A percentile compares a stretch with the other conserved stretches of the same genome.
Conservation (phyloP, 2,888 invertebrate genomes). For the Drosophila seclusa region DNA sequence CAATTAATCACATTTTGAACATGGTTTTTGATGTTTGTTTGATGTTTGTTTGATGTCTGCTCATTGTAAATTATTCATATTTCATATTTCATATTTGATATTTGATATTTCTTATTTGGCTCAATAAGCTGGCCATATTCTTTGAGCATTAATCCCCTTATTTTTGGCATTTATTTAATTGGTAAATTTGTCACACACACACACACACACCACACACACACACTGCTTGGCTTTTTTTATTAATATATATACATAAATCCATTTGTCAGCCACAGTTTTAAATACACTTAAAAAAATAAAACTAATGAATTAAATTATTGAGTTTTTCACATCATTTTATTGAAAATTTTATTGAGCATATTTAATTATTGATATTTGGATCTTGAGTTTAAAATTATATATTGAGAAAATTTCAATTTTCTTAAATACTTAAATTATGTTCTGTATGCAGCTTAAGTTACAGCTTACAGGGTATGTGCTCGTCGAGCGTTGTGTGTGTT, state of each 20-base stretch:
- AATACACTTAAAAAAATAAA: slow-evolving; percentile 29
- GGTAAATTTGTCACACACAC: slow-evolving; percentile 64
- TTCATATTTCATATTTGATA: slow-evolving; percentile 8
- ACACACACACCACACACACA: slow-evolving; percentile 22
- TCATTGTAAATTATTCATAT: neutral
- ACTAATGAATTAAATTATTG: neutral
- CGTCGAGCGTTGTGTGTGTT: slow-evolving; percentile 1
- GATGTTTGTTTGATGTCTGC: neutral
- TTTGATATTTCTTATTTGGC: slow-evolving; percentile 45
- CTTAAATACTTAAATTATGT: neutral
- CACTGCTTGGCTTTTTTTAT: slow-evolving; percentile 15
- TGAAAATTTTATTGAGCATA: neutral
- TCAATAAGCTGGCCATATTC: slow-evolving; percentile 45
- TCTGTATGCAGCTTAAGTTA: neutral
- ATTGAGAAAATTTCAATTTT: neutral
- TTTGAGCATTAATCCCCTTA: slow-evolving; percentile 61
- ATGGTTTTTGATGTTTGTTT: slow-evolving; percentile 11
- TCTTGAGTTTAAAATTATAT: neutral
- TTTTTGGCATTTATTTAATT: slow-evolving; percentile 73
- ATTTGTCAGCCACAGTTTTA: slow-evolving; percentile 46
- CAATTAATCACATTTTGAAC: slow-evolving; percentile 35
- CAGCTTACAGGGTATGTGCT: slow-evolving; percentile 17
- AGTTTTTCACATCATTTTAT: neutral
- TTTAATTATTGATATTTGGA: neutral
- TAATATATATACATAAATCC: slow-evolving; percentile 67